Evolutionary conservation across 2,888 invertebrate genomes (phyloP).

Genomic region (Melitaea athalia): DNA sequence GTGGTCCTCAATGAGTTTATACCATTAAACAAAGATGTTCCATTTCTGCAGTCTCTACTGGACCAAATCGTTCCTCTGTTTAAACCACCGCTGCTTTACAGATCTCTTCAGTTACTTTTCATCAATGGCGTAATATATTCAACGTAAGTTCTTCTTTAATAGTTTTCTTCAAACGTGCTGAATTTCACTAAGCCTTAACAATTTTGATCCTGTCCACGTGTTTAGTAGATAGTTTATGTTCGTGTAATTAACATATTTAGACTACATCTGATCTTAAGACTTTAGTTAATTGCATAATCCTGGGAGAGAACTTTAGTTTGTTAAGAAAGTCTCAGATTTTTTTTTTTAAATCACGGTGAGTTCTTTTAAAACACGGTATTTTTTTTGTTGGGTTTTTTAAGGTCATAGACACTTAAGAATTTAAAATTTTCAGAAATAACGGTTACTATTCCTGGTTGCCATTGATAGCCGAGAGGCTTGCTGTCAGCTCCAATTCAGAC

Average conservation of each 20-base stretch:
- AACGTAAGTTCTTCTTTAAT: conserved; percentile 60
- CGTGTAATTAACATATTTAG: no score
- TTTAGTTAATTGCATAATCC: no score
- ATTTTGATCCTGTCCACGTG: no score
- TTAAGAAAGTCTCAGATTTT: no score
- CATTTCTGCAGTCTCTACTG: conserved; percentile 67
- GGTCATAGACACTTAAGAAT: not conserved
- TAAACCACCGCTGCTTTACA: conserved; percentile 68
- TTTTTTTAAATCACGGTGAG: no score
- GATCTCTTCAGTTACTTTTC: conserved; percentile 75
- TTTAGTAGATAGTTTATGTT: no score
- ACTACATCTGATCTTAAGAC: no score
- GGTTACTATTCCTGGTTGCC: not conserved
- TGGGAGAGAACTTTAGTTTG: no score
- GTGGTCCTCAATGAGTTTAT: conserved; percentile 40
- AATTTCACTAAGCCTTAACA: no score
- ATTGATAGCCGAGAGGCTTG: not conserved
- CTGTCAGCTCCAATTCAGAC: not conserved
- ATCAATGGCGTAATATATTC: conserved; percentile 82
- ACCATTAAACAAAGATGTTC: conserved; percentile 37
- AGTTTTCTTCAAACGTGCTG: not conserved
- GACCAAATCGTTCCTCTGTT: conserved; percentile 77
- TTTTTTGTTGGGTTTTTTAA: not conserved
- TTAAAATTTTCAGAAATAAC: not conserved
- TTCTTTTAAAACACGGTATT: no score